A percentile compares a stretch with the other conserved stretches of the same genome.
phyloP scores from a whole-genome alignment of 2,113 vertebrate genomes.

The Pitta sordida region DNA sequence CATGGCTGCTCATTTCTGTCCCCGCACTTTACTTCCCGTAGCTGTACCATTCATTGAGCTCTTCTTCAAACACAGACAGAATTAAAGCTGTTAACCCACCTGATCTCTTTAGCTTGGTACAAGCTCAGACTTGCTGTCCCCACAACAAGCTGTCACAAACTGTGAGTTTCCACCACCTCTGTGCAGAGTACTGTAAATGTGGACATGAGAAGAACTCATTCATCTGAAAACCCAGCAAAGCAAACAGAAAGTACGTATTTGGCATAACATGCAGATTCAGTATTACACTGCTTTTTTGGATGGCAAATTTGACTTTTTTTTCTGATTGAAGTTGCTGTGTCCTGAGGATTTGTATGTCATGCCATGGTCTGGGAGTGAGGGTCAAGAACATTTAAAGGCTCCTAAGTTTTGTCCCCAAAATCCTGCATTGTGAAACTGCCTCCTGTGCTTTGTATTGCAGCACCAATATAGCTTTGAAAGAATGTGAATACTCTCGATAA shows the following conservation, averaged over 20 bases:
- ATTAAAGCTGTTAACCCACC: neutral
- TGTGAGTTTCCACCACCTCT: neutral
- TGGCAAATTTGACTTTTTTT: neutral
- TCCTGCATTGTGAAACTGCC: neutral
- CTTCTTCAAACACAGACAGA: neutral
- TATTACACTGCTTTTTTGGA: neutral
- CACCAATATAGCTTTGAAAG: neutral
- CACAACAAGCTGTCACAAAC: accelerated
- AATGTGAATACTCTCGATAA: neutral
- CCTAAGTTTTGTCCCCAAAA: neutral
- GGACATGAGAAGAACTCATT: neutral
- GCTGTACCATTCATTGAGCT: neutral
- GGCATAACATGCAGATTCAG: neutral
- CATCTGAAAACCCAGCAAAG: neutral
- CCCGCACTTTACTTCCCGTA: neutral
- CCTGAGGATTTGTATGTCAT: neutral
- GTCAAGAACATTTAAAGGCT: neutral
- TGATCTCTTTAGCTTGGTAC: neutral
- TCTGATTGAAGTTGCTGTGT: neutral
- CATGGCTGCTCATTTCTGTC: neutral
- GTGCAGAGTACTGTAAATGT: neutral
- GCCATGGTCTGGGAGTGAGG: neutral
- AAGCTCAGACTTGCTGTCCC: neutral
- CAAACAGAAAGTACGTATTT: neutral
- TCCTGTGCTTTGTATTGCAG: neutral